phyloP scores from a whole-genome alignment of 2,113 vertebrate species.

The Vulpes ferrilata region DNA sequence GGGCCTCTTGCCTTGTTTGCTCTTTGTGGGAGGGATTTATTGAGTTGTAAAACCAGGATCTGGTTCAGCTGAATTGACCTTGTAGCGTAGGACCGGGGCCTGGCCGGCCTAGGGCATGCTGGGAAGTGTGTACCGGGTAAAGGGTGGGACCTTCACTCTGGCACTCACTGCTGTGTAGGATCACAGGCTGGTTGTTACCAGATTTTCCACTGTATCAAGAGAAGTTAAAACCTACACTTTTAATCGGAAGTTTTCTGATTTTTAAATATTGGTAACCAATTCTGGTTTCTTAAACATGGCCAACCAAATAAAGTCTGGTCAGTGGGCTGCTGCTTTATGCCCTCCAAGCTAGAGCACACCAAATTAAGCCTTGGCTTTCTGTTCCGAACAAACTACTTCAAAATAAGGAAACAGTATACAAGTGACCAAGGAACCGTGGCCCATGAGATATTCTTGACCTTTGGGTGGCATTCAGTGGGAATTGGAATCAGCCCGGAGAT shows the following conservation, averaged over 20 bases:
- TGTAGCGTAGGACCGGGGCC: background rate
- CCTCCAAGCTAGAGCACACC: background rate
- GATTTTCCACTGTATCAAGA: background rate
- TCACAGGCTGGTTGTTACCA: background rate
- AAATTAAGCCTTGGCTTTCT: background rate
- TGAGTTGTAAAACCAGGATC: background rate
- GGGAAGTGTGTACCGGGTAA: background rate
- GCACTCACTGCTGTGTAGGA: fast-evolving
- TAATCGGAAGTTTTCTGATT: background rate
- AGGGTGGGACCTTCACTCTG: background rate
- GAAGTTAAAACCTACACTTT: background rate
- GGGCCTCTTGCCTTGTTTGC: background rate
- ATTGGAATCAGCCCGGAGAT: background rate
- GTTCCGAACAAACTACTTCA: background rate
- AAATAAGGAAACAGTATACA: background rate
- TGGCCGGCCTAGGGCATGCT: fast-evolving
- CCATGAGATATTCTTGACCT: background rate
- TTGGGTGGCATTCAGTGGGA: background rate
- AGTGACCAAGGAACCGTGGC: background rate
- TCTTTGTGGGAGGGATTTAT: background rate
- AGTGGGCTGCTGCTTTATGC: background rate
- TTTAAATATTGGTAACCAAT: background rate
- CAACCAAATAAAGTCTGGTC: background rate
- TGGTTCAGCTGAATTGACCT: background rate
- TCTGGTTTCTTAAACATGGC: background rate